A percentile compares a stretch with the other conserved stretches of the same genome.
These are phyloP conservation scores for Cyphomyrus discorhynchus DNA, from an alignment of 2,113 vertebrate genomes.

Conservation along the genomic window DNA sequence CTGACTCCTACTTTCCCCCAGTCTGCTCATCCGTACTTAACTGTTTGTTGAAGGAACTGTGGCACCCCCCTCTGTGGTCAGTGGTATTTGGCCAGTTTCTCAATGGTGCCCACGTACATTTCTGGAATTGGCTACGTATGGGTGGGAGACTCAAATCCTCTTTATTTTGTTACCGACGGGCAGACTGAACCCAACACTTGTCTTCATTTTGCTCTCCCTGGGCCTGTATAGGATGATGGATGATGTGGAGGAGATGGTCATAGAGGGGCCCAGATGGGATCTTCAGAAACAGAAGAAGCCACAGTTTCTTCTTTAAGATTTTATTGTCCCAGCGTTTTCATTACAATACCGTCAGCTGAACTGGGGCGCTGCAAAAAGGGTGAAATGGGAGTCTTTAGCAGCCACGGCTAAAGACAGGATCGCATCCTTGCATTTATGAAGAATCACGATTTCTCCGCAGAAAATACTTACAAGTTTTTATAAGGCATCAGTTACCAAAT, in stretches of 20 bases:
- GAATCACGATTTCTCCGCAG: background rate
- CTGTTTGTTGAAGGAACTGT: background rate
- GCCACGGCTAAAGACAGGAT: background rate
- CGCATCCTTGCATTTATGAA: background rate
- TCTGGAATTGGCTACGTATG: background rate
- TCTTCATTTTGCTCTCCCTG: background rate
- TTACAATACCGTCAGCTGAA: background rate
- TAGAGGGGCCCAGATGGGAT: background rate
- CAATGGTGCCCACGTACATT: background rate
- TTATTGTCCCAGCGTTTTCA: background rate
- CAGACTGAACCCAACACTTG: background rate
- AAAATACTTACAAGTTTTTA: background rate
- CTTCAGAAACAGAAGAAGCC: background rate
- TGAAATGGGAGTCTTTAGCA: background rate
- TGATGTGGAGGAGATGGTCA: background rate
- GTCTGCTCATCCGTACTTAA: background rate
- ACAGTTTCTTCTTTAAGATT: background rate
- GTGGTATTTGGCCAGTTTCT: background rate
- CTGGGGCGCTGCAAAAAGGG: background rate
- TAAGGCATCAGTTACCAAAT: background rate
- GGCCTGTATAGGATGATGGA: background rate
- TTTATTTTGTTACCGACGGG: background rate
- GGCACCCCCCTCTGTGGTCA: background rate
- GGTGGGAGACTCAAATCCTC: background rate
- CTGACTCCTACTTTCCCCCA: background rate